Conservation (phyloP, 2,797 vertebrate genomes). For the Sebastes miniatus region DNA sequence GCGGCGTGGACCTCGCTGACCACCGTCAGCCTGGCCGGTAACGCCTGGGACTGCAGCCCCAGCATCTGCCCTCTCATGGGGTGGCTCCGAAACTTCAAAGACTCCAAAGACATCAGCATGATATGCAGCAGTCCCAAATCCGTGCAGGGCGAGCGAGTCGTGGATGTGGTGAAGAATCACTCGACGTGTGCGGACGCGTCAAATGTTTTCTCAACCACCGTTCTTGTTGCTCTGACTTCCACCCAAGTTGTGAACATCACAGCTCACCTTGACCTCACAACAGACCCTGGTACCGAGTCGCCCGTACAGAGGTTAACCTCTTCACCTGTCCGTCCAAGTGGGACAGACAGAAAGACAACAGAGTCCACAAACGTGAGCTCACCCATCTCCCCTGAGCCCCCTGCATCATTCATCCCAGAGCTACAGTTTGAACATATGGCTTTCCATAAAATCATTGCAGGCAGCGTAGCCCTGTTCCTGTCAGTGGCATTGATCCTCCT, state of each 20-base stretch:
- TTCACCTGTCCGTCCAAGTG: slow-evolving; percentile 73
- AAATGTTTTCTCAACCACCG: slow-evolving; percentile 74
- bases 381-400: slow-evolving; percentile 26
- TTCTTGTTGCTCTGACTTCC: slow-evolving; percentile 43
- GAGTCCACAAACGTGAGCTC: slow-evolving; percentile 64
- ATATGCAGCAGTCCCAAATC: slow-evolving; percentile 94
- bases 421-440: slow-evolving; percentile 93
- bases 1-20: slow-evolving; percentile 92
- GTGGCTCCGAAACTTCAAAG: slow-evolving; percentile 92
- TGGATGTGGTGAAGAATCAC: slow-evolving; percentile 90
- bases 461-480: slow-evolving; percentile 95
- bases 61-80: slow-evolving; percentile 93
- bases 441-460: slow-evolving; percentile 97
- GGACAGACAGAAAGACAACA: slow-evolving; percentile 62
- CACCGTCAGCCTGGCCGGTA: slow-evolving; percentile 91
- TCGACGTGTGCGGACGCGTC: slow-evolving; percentile 84
- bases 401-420: slow-evolving; percentile 79
- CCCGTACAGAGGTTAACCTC: slow-evolving; percentile 79
- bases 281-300: slow-evolving; percentile 76
- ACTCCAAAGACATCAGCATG: slow-evolving; percentile 92
- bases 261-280: slow-evolving; percentile 36
- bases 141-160: slow-evolving; percentile 91
- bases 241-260: slow-evolving; percentile 67
- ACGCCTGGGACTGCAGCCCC: slow-evolving; percentile 94
- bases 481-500: slow-evolving; percentile 95